Percentiles rank a stretch among this genome's conserved stretches.
Conservation (phyloP, 2,113 vertebrate genomes). For the Chrysochloris asiatica region DNA sequence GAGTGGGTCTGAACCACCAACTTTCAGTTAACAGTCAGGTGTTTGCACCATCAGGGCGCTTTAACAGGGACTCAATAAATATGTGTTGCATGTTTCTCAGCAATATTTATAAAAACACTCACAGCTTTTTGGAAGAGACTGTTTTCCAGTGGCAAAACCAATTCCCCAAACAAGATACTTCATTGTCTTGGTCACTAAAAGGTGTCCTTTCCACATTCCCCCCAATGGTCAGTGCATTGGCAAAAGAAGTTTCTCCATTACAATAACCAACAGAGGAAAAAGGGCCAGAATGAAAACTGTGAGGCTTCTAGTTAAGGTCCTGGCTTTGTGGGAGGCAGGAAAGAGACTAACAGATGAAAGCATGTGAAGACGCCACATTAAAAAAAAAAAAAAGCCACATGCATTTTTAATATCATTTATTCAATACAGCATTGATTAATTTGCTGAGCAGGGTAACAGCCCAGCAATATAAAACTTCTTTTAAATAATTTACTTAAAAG, state of each 20-base stretch:
- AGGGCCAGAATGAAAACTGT: neutral
- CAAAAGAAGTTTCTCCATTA: neutral
- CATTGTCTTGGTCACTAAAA: neutral
- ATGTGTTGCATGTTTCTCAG: neutral
- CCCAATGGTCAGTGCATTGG: neutral
- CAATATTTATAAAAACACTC: neutral
- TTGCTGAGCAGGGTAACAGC: neutral
- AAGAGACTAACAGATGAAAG: neutral
- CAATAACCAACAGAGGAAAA: neutral
- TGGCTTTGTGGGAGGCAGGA: neutral
- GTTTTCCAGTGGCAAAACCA: neutral
- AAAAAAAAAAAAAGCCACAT: neutral
- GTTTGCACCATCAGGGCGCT: neutral
- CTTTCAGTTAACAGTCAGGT: neutral
- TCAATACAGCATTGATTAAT: neutral
- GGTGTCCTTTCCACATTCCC: neutral
- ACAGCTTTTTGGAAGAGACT: neutral
- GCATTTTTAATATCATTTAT: constrained; percentile 41
- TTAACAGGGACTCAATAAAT: neutral
- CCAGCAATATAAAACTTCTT: neutral
- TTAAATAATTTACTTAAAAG: neutral
- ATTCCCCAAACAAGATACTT: neutral
- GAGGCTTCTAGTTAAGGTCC: neutral
- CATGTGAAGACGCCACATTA: neutral
- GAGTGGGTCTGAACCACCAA: neutral